A percentile compares a stretch with the other conserved stretches of the same genome.
Conservation (phyloP, 2,113 vertebrate genomes). For the Scatophagus argus region DNA sequence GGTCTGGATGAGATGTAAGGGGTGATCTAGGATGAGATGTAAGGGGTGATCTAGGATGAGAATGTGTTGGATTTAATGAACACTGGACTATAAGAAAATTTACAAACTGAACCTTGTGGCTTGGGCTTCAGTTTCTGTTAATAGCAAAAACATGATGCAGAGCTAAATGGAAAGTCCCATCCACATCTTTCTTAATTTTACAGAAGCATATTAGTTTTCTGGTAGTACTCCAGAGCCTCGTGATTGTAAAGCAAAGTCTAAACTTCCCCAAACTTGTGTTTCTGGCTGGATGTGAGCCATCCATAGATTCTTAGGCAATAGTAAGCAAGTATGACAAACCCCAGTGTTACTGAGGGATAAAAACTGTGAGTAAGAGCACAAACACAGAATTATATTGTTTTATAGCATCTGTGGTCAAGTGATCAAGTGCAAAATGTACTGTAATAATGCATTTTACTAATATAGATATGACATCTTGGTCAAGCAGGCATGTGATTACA, state of each 20-base stretch:
- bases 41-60: no score
- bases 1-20: no score
- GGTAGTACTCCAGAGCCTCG: background rate
- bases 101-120: background rate
- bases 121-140: background rate
- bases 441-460: no score
- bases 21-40: no score
- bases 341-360: background rate
- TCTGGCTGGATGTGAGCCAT: background rate
- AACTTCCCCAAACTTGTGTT: background rate
- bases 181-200: background rate
- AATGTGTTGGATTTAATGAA: no score
- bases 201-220: background rate
- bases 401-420: no score
- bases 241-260: background rate
- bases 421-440: no score
- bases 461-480: no score
- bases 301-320: background rate
- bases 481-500: background rate
- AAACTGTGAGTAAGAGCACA: background rate
- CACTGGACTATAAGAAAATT: background rate
- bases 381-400: background rate
- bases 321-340: no score
- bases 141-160: background rate
- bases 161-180: slow-evolving; percentile 1